Conservation (phyloP, 2,888 invertebrate genomes). For the Caenorhabditis sulstoni region DNA sequence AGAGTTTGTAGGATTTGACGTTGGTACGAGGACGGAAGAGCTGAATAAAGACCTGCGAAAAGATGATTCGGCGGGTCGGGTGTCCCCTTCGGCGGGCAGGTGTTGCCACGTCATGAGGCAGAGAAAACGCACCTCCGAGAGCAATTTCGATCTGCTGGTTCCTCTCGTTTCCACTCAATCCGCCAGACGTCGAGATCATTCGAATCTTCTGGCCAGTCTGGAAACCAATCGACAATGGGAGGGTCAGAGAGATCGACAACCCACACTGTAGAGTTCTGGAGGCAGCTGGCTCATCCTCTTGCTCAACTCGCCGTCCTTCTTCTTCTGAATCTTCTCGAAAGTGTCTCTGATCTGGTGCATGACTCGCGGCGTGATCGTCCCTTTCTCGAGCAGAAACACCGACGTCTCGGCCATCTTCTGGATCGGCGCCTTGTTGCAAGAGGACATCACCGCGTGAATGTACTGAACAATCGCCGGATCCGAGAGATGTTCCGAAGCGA, state of each 20-base stretch:
- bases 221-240: background rate
- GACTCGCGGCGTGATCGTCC: constrained; percentile 51
- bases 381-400: constrained; percentile 55
- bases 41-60: constrained; percentile 45
- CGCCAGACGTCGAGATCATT: constrained; percentile 48
- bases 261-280: constrained; percentile 56
- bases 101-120: constrained; percentile 2
- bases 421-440: constrained; percentile 67
- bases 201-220: constrained; percentile 56
- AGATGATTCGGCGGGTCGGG: background rate
- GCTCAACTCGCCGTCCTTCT: constrained; percentile 36
- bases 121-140: constrained; percentile 20
- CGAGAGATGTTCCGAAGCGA: constrained; percentile 54
- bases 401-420: constrained; percentile 66
- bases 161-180: constrained; percentile 55
- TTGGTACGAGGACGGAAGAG: constrained; percentile 53
- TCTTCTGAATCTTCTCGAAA: constrained; percentile 52
- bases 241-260: background rate
- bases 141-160: constrained; percentile 40
- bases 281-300: constrained; percentile 52
- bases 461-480: constrained; percentile 58
- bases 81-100: background rate
- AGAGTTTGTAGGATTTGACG: constrained; percentile 38
- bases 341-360: constrained; percentile 48
- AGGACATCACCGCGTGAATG: constrained; percentile 64